Base-by-base conservation (phyloP, 1,140 invertebrate species). In the Platyscapa corneri region DNA sequence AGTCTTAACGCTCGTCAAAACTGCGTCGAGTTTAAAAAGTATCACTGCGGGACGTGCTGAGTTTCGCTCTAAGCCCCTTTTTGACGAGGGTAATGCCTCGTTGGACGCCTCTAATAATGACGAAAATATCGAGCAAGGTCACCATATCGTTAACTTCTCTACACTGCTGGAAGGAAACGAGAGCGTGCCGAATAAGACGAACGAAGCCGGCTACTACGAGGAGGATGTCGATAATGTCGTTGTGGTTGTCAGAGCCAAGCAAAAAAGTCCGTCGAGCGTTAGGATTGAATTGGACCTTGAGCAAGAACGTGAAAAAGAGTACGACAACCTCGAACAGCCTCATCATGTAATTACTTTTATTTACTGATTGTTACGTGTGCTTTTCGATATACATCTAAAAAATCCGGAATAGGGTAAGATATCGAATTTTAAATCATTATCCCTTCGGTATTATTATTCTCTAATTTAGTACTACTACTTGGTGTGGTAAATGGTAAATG, bases 1-100 rank as follows among this genome's bases (percentile, higher is more conserved):
- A 30, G 93, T 96, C 39, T 92, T 96, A 86, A 95, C 95, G 16
- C 89, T 96, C 78, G 93, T 95, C 56, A 95, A 96, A 86, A 95
- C 94, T 64, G 94, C 95, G 67, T 93, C 94, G 89, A 94, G 95
- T 91, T 90, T 95, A 88, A 93, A 95, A 90, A 92, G 86, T 85
- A 82, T 93, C 5, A 70, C 70, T 0, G 37, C 81, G 2, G 60
- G 30, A 3, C 72, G 80, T 0, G 23, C 23, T 12, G 74, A 82
- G 2, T 82, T 53, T 49, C 49, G 53, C 23, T 46, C 76, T 0
- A 60, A 53, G 32, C 12, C 76, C 5, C 3, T 60, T 10, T 14
- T 27, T 3, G 23, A 7, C 56, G 53, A 78, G 30, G 42, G 82
- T 85, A 10, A 85, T 72, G 42, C 3, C 87, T 20, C 78, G 80